Conservation (phyloP, 1,140 invertebrate species). For the Apis mellifera region DNA sequence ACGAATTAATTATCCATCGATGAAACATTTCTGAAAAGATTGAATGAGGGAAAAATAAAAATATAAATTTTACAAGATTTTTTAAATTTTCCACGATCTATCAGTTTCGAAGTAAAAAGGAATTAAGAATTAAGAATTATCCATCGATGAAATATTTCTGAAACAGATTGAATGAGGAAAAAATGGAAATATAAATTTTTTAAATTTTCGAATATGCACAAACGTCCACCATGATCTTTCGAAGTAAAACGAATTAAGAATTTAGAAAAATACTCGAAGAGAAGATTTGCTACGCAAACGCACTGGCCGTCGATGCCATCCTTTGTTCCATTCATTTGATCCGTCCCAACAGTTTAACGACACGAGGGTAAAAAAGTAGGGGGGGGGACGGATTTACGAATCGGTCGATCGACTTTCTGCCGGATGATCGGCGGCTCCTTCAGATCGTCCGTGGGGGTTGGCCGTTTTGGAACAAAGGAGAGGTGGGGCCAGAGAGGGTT, state of each 20-base stretch:
- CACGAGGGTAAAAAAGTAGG: constrained; percentile 23
- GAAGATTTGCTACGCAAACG: not conserved
- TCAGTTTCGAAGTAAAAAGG: no score
- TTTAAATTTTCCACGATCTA: no score
- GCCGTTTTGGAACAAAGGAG: constrained; percentile 63
- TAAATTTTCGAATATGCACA: no score
- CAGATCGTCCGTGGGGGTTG: constrained; percentile 54
- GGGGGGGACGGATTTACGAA: constrained; percentile 51
- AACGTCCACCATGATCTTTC: no score
- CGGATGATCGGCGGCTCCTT: constrained; percentile 60
- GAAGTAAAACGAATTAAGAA: not conserved
- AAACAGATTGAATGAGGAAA: no score
- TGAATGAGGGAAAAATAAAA: no score
- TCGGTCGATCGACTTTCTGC: constrained; percentile 69
- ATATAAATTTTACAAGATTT: no score
- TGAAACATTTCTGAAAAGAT: no score
- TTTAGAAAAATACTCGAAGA: not conserved
- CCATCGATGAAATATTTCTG: no score
- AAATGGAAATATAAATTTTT: no score
- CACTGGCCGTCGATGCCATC: not conserved
- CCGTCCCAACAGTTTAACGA: constrained; percentile 23
- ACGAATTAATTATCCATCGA: no score
- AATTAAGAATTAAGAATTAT: no score
- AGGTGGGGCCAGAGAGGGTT: constrained; percentile 52
- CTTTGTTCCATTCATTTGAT: constrained; percentile 27